Evolutionary conservation across 2,797 vertebrate genomes (phyloP).

Genomic region (Microctenopoma steveboyesi): DNA sequence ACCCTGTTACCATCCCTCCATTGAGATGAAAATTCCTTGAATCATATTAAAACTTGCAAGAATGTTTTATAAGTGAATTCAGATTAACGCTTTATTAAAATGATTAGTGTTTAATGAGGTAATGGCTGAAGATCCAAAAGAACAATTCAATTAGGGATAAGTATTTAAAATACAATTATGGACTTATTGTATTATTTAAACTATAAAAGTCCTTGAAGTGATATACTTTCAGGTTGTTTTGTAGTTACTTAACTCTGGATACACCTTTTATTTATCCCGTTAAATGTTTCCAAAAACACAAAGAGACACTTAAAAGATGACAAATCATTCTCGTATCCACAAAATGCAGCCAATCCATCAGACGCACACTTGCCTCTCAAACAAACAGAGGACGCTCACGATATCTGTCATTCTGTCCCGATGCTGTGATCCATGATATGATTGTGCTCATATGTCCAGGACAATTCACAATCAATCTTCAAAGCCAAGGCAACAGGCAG

Average conservation of each 20-base stretch:
- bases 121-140: neutral
- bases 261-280: conserved; percentile 25
- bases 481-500: conserved; percentile 50
- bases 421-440: conserved; percentile 74
- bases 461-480: conserved; percentile 72
- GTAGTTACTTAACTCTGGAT: conserved; percentile 10
- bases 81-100: conserved; percentile 36
- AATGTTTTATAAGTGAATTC: conserved; percentile 8
- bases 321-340: conserved; percentile 54
- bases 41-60: conserved; percentile 30
- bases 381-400: conserved; percentile 65
- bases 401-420: conserved; percentile 72
- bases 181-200: conserved; percentile 4
- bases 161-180: conserved; percentile 12
- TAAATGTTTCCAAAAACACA: conserved; percentile 46
- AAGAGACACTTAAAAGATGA: conserved; percentile 51
- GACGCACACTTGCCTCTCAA: conserved; percentile 49
- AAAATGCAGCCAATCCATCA: conserved; percentile 70
- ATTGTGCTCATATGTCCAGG: conserved; percentile 65
- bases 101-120: conserved; percentile 8
- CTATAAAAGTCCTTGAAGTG: neutral
- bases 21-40: conserved; percentile 47
- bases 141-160: conserved; percentile 8
- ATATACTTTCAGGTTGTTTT: conserved; percentile 1
- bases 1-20: conserved; percentile 24